These are phyloP conservation scores for Lithophane socia DNA, from an alignment of 2,888 invertebrate genomes.

Conservation along the genomic window DNA sequence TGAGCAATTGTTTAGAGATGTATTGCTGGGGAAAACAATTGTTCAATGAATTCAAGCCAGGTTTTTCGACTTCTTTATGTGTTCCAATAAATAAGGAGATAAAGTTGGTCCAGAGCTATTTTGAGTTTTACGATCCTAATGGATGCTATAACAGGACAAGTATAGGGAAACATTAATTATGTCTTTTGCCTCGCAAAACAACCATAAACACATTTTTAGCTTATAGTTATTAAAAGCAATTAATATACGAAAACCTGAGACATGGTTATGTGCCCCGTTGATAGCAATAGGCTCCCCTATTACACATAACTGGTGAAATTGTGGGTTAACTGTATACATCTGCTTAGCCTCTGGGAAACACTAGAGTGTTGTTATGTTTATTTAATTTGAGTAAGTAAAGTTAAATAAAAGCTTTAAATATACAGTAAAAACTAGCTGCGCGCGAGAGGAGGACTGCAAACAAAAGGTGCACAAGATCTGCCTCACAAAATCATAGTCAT, in stretches of 20 bases:
- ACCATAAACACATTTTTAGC: not conserved
- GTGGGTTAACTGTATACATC: not conserved
- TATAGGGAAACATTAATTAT: not conserved
- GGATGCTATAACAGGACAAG: not conserved
- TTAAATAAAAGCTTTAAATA: not conserved
- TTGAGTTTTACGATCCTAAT: not conserved
- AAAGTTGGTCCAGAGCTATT: not conserved
- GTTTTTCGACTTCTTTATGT: not conserved
- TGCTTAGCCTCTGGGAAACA: not conserved
- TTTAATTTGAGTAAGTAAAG: not conserved
- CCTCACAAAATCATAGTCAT: constrained; percentile 39
- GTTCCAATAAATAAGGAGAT: not conserved
- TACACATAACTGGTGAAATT: not conserved
- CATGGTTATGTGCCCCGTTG: too few species aligned
- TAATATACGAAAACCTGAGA: not conserved
- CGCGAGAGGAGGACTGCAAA: not conserved
- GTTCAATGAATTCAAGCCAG: constrained; percentile 12
- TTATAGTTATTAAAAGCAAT: not conserved
- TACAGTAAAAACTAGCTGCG: not conserved
- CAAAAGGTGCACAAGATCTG: constrained; percentile 20
- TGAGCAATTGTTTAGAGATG: constrained; percentile 28
- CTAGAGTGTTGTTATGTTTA: not conserved
- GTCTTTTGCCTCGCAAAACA: not conserved
- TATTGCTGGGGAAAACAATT: constrained; percentile 17
- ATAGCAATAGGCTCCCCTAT: not conserved